A percentile compares a stretch with the other conserved stretches of the same genome.
phyloP scores from a whole-genome alignment of 2,797 vertebrate genomes.

The Anabas testudineus region DNA sequence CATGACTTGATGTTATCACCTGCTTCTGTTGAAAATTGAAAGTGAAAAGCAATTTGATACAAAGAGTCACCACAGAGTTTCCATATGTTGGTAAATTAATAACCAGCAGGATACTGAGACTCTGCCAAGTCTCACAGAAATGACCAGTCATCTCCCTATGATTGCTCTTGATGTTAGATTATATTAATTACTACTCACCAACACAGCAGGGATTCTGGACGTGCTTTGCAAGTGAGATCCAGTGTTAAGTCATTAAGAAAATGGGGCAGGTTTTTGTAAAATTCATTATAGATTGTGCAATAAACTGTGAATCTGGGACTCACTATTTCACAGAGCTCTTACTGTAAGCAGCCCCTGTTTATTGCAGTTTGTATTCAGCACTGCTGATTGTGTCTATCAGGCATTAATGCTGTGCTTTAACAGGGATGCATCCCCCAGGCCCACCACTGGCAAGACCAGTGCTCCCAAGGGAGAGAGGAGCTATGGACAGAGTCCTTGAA shows the following conservation, averaged over 20 bases:
- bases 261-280: constrained; percentile 41
- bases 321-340: constrained; percentile 23
- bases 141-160: constrained; percentile 96
- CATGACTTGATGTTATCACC: constrained; percentile 84
- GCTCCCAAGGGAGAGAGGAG: constrained; percentile 92
- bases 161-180: constrained; percentile 97
- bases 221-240: constrained; percentile 85
- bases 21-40: constrained; percentile 85
- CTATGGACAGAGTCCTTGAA: constrained; percentile 95
- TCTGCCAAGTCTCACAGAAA: constrained; percentile 97
- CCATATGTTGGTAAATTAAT: constrained; percentile 99
- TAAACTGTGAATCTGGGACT: constrained; percentile 48
- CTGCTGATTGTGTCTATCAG: constrained; percentile 40
- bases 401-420: constrained; percentile 59
- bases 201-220: constrained; percentile 88
- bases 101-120: constrained; percentile 97
- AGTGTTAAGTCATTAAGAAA: constrained; percentile 81
- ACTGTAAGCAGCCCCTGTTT: constrained; percentile 26
- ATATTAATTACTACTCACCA: constrained; percentile 94
- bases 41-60: constrained; percentile 94
- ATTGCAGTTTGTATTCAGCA: constrained; percentile 43
- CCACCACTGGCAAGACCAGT: constrained; percentile 95
- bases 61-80: constrained; percentile 92
- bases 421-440: constrained; percentile 97
- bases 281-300: constrained; percentile 70